These are phyloP conservation scores for Machimus rusticus DNA, from an alignment of 2,888 invertebrate genomes.

Conservation along the genomic window DNA sequence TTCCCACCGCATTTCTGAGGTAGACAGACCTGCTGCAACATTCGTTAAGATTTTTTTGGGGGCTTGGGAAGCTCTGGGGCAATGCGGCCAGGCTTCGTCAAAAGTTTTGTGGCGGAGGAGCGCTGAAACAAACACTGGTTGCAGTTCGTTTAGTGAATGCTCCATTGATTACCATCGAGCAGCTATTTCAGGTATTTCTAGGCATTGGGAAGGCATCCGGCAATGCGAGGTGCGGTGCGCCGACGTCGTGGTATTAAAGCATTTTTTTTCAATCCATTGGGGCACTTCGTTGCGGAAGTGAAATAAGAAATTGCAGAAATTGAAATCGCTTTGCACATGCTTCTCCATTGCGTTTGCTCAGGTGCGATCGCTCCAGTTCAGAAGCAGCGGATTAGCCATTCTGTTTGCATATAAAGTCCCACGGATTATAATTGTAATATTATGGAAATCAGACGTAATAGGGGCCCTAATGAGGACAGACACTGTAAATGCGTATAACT, in stretches of 20 bases:
- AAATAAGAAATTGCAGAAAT: background rate
- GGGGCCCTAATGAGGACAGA: background rate
- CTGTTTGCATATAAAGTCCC: background rate
- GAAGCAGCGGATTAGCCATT: background rate
- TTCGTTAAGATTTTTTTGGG: background rate
- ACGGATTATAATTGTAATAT: background rate
- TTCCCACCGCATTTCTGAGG: background rate
- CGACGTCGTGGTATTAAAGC: background rate
- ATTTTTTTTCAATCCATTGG: background rate
- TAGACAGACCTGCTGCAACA: background rate
- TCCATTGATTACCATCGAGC: background rate
- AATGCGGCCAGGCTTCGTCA: background rate
- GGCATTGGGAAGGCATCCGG: background rate
- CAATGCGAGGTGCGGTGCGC: background rate
- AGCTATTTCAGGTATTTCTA: background rate
- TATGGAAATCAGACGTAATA: background rate
- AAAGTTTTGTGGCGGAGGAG: background rate
- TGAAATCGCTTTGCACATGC: background rate
- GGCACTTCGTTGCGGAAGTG: background rate
- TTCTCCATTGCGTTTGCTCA: background rate
- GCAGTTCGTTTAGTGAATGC: background rate
- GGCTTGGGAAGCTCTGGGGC: background rate
- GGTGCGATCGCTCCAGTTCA: background rate
- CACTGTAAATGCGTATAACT: background rate
- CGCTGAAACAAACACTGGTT: background rate